Base-by-base conservation (phyloP, 2,888 invertebrate genomes). In the Eilema caniola region DNA sequence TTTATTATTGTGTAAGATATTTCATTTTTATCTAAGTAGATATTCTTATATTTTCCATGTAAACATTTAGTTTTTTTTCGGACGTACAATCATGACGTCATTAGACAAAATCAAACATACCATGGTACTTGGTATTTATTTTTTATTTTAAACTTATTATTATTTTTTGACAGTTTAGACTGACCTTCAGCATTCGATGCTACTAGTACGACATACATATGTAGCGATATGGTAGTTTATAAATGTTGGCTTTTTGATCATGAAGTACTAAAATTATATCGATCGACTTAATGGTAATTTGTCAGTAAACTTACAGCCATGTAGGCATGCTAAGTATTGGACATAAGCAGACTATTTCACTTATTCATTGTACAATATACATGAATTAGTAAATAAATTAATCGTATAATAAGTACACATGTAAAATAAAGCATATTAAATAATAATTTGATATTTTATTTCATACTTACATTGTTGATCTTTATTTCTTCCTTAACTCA, bases 381-480 rank as follows among this genome's bases (percentile, higher is more conserved):
- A 28, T 37, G 60, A 59, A 37, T 70, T 75, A 72, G 69, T 1
- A 16, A 59, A 60, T 76, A 80, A 80, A 75, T 78, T 80, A 33
- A 69, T 71, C 69, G 67, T 75, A 8, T n/a, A 47, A 20, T 47
- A 78, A 37, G 66, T 37, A 66, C 33, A 57, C 33, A 66, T 37
- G 23, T 66, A 33, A 66, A 66, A 33, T 66, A 72, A 79, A 69
- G 67, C 0, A 60, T 64, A 62, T 25, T 20, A 20, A 31, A 31
- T 31, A 61, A 11, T 25, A 14, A 57, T 62, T 0, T 2, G 16
- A 24, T 25, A n/a, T 67, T 71, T 71, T 20, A 61, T 71, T 67
- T 66, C 16, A 64, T n/a, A n/a, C 20, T 10, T 31, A 31, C n/a
- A 61, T 61, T 28, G 8, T 16, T 10, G 33, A 33, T 8, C 33